Evolutionary conservation across 37 sponge, comb jelly and placozoan genomes (phyloP), one percentile per base, ranked within the genome.

Genomic region (Ephydatia muelleri): DNA sequence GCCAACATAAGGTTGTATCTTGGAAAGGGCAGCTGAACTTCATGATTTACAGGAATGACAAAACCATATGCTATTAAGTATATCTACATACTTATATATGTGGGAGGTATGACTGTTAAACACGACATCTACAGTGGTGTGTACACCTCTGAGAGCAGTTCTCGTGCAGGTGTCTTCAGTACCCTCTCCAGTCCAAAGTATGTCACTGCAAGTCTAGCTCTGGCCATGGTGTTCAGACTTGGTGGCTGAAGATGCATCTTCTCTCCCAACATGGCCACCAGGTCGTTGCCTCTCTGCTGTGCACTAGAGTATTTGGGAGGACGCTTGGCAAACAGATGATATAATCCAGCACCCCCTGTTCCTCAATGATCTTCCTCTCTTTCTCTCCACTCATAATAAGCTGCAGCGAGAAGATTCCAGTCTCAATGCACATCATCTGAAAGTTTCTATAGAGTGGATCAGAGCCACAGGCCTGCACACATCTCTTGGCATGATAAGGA

Each of bases 241-340:
- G 80, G 80, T 11, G 80, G 80, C 25, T 79, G 80, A 23, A 79
- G 65, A 35, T 43, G 77, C 28, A 76, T 28, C 28, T 31, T 14
- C 36, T 76, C 25, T 27, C 65, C 27, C 14, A 66, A 29, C 30
- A 79, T 26, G 57, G 29, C 8, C 27, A 49, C 65, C 4, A 79
- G 32, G 28, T 79, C 80, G 12, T 23, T 66, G 30, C 66, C 49
- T 8, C 29, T 49, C 25, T 34, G 28, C 57, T 57, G 57, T 1
- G 57, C 57, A 4, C 57, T 57, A 21, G 57, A 57, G 14, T 57
- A 1, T 4, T 4, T 16, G 57, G 57, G 16, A 57, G 57, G 57
- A 57, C 57, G 33, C 80, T 65, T 57, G 80, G 65, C 9, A 48
- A 29, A 79, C 64, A 79, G 3, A 33, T 49, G 9, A 79, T 8